A percentile compares a stretch with the other conserved stretches of the same genome.
Conservation (phyloP, 2,113 vertebrate species). For the Gavialis gangeticus region DNA sequence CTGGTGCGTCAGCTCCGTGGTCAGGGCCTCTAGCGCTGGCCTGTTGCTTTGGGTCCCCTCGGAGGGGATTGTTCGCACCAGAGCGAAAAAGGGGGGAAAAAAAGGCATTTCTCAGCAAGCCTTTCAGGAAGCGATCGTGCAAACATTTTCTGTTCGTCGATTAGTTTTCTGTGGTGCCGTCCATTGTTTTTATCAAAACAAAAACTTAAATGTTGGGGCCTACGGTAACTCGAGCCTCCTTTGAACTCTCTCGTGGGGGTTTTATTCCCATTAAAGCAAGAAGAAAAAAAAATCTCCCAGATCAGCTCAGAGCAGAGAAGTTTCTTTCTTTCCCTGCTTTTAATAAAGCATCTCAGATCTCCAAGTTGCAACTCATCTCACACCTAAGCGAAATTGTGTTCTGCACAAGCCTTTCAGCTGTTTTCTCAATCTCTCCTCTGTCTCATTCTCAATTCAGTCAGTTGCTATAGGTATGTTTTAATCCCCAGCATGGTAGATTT, state of each 20-base stretch:
- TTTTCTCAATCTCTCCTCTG: conserved; percentile 79
- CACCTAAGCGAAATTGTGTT: conserved; percentile 81
- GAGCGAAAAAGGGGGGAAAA: neutral
- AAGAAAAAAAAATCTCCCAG: neutral
- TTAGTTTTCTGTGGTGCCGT: neutral
- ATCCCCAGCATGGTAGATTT: conserved; percentile 92
- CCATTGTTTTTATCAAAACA: conserved; percentile 28
- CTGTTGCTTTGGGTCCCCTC: neutral
- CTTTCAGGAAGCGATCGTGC: neutral
- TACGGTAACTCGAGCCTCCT: neutral
- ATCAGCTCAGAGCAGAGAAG: conserved; percentile 17
- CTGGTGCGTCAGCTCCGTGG: neutral
- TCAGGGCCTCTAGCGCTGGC: neutral
- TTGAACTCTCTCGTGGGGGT: conserved; percentile 46
- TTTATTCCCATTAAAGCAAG: conserved; percentile 55
- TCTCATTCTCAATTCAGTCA: conserved; percentile 82
- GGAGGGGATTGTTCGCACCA: neutral
- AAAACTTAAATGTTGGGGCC: conserved; percentile 49
- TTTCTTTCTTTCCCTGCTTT: neutral
- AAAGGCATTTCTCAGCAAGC: neutral
- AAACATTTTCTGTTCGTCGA: neutral
- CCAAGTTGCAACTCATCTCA: conserved; percentile 75
- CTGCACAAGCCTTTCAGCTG: conserved; percentile 80
- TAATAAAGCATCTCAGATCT: conserved; percentile 70
- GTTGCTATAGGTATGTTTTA: conserved; percentile 89